Evolutionary conservation across 2,113 vertebrate species (phyloP).

Genomic region (Zosterops pallidus): DNA sequence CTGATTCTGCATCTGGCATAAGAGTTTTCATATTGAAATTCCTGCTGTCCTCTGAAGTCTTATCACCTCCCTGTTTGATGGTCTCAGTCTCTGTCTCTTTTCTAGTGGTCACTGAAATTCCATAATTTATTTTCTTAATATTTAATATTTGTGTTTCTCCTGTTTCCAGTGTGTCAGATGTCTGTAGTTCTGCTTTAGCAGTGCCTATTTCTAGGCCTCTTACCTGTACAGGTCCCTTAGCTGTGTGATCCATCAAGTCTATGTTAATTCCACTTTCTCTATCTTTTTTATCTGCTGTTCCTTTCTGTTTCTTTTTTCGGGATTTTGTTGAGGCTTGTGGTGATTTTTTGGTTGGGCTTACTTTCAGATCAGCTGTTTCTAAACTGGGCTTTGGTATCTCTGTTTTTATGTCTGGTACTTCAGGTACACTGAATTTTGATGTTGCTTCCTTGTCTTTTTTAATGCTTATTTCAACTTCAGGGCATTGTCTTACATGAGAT

Average conservation of each 20-base stretch:
- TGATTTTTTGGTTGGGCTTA: background rate
- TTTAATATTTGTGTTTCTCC: background rate
- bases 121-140: background rate
- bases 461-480: constrained; percentile 68
- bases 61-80: rapidly evolving
- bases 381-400: background rate
- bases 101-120: background rate
- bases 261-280: background rate
- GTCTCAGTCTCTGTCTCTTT: background rate
- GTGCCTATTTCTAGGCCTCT: constrained; percentile 24
- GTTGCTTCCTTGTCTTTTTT: constrained; percentile 30
- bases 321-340: background rate
- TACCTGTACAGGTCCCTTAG: background rate
- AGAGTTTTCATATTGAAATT: background rate
- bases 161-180: background rate
- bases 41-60: rapidly evolving
- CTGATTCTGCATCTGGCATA: background rate
- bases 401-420: background rate
- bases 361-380: background rate
- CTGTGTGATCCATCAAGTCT: background rate
- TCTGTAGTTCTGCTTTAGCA: background rate
- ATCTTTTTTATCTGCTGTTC: background rate
- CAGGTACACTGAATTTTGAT: background rate
- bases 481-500: background rate
- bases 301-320: constrained; percentile 52